Evolutionary conservation across 2,797 vertebrate genomes (phyloP), one percentile per base, ranked within the genome.

Genomic region (Eulemur rubriventer): DNA sequence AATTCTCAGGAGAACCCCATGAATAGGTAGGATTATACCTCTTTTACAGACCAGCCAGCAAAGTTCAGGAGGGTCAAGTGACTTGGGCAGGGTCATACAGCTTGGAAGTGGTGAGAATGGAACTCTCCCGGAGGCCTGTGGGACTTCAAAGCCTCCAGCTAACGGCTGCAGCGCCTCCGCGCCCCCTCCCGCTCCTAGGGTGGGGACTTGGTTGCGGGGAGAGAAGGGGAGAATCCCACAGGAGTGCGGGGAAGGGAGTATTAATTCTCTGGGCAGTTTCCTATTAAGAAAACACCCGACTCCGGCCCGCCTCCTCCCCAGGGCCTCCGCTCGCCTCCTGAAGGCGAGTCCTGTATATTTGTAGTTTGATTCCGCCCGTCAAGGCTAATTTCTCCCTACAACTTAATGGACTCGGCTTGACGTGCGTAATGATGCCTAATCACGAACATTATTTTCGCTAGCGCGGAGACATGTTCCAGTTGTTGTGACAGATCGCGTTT

Each of bases 401-500:
- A 98, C 98, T 99, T 99, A 99, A 98, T 98, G 98, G 98, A 98
- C 98, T 98, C 93, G 95, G 98, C 98, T 98, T 99, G 99, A 99
- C 99, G 98, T 98, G 96, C 97, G 98, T 99, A 99, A 99, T 99
- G 98, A 99, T 98, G 97, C 98, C 98, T 99, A 99, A 99, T 99
- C 99, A 99, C 98, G 97, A 98, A 98, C 98, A 98, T 99, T 98
- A 99, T 99, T 99, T 98, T 99, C 95, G 98, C 98, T 98, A 98
- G 98, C 98, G 95, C 91, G 96, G 98, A 99, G 98, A 99, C 98
- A 98, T 99, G 99, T 99, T 98, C 98, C 99, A 99, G 99, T 99
- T 99, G 99, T 99, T 99, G 99, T 98, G 99, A 98, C 98, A 99
- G 99, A 99, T 99, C 99, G 96, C 98, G 91, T 99, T 99, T 99